Evolutionary conservation across 2,888 invertebrate species (phyloP), one percentile per base, ranked within the genome.

Genomic region (Cephus pulcher): DNA sequence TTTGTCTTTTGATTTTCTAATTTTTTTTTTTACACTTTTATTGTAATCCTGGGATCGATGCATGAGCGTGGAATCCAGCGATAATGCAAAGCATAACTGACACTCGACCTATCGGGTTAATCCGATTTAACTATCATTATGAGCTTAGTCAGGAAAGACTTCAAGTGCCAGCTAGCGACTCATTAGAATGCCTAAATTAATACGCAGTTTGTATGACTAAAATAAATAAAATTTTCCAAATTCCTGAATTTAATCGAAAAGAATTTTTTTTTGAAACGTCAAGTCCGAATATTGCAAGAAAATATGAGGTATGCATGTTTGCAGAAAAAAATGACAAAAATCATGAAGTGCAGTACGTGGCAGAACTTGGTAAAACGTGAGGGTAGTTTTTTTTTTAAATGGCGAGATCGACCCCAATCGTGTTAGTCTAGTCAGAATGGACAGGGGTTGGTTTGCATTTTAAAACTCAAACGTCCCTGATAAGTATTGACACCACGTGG

Each of bases 61-160:
- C 40, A 77, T 15, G 77, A 76, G 78, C 77, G 80, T 79, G 82
- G 83, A 83, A 85, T 87, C 82, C 80, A 75, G 76, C 84, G 83
- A 84, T 85, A 83, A 83, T 84, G 78, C 78, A 84, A 82, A 83
- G 80, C 81, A 80, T 86, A 88, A 89, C 88, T 89, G 89, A 90
- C 90, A 86, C 86, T 87, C 86, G 88, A 88, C 87, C 87, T 88
- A 88, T 88, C 87, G 83, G 78, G 37, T 83, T 90, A 90, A 90
- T 90, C 89, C 89, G 85, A 86, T 90, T 88, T 88, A 89, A 84
- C 85, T 87, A 87, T 88, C 87, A 82, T 90, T 89, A 87, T 88
- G 84, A 88, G 89, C 87, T 88, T 87, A 86, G 78, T 75, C 77
- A 69, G 76, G 90, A 91, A 90, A 85, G 89, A 86, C 86, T 80